Percentiles rank a stretch among this genome's conserved stretches.
Conservation (phyloP, 2,113 vertebrate species). For the Raja brachyura region DNA sequence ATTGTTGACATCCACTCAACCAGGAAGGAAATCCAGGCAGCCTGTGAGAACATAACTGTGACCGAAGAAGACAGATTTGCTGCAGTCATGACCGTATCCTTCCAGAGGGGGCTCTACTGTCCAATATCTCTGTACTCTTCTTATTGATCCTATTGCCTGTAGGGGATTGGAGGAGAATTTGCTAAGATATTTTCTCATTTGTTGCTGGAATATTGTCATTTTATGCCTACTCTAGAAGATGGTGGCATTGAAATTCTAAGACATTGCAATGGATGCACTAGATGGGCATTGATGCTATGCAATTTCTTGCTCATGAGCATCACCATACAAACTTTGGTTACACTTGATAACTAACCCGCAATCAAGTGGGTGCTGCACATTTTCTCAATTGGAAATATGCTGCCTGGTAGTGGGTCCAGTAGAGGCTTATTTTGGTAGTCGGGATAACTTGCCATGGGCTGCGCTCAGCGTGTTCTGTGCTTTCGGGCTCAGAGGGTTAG, state of each 20-base stretch:
- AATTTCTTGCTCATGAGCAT: too few relatives aligned
- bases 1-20: constrained; percentile 83
- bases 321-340: too few relatives aligned
- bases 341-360: too few relatives aligned
- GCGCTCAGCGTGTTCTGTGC: background rate
- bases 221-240: background rate
- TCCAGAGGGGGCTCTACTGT: background rate
- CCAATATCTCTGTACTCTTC: background rate
- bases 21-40: constrained; percentile 78
- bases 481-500: background rate
- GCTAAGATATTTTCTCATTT: background rate
- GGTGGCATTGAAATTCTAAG: too few relatives aligned
- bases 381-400: too few relatives aligned
- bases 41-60: constrained; percentile 75
- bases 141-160: background rate
- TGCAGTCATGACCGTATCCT: constrained; percentile 82
- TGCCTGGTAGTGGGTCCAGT: too few relatives aligned
- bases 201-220: background rate
- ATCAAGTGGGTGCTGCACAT: too few relatives aligned
- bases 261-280: too few relatives aligned
- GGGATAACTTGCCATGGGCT: too few relatives aligned
- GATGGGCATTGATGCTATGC: too few relatives aligned
- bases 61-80: constrained; percentile 82
- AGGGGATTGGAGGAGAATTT: background rate
- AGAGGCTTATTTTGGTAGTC: too few relatives aligned